A percentile compares a stretch with the other conserved stretches of the same genome.
phyloP scores from a whole-genome alignment of 1,140 invertebrate genomes.

The Atta texana region DNA sequence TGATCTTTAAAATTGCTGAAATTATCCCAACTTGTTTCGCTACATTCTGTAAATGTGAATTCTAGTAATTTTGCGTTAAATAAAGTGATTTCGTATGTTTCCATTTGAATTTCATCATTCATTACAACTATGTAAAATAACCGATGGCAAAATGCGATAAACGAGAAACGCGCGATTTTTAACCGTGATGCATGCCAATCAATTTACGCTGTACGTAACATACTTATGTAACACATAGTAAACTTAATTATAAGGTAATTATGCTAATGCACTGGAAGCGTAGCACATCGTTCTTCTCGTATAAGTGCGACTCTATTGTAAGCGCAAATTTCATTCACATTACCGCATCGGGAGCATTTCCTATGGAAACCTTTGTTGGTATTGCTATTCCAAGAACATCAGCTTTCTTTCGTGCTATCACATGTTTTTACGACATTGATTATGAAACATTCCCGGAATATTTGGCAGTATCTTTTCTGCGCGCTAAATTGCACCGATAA shows the following conservation, averaged over 20 bases:
- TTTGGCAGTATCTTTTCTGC: not conserved
- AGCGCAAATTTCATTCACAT: conserved; percentile 40
- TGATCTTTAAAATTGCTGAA: not conserved
- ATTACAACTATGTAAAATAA: not conserved
- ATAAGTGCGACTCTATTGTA: conserved; percentile 19
- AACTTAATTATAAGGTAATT: conserved; percentile 41
- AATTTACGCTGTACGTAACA: not conserved
- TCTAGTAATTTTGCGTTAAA: not conserved
- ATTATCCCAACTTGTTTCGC: not conserved
- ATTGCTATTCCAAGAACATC: not conserved
- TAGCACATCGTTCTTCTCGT: conserved; percentile 25
- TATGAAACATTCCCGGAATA: conserved; percentile 9
- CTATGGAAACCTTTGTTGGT: not conserved
- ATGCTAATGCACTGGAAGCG: conserved; percentile 29
- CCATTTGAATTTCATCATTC: not conserved
- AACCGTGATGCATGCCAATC: not conserved
- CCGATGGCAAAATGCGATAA: not conserved
- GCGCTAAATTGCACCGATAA: conserved; percentile 23
- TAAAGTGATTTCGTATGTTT: not conserved
- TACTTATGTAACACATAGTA: conserved; percentile 27
- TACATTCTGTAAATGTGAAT: not conserved
- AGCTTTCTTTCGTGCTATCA: conserved; percentile 29
- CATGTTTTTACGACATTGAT: conserved; percentile 15
- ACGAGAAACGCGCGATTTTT: not conserved
- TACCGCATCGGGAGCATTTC: conserved; percentile 28